phyloP scores from a whole-genome alignment of 2,888 invertebrate genomes.

The Acanthosepion pharaonis region DNA sequence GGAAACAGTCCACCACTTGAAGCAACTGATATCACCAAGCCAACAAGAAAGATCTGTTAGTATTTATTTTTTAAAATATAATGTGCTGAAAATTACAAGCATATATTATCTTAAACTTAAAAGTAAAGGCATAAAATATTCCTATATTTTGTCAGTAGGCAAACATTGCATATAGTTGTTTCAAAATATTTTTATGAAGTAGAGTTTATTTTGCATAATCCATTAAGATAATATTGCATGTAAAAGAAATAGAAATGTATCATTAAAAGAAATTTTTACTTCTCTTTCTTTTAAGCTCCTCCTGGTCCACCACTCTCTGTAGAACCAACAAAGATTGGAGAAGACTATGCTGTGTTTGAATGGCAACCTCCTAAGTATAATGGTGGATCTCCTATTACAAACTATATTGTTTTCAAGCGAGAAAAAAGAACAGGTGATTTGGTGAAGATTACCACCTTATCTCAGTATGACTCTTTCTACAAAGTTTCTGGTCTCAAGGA shows the following conservation, averaged over 20 bases:
- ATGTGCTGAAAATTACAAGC: too few species aligned
- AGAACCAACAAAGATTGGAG: constrained; percentile 56
- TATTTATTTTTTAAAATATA: background rate
- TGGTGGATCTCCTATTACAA: constrained; percentile 64
- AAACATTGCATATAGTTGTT: background rate
- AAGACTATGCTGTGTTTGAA: constrained; percentile 54
- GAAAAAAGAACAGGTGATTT: constrained; percentile 51
- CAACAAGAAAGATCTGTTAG: constrained; percentile 56
- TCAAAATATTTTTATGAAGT: background rate
- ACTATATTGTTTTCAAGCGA: constrained; percentile 57
- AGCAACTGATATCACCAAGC: constrained; percentile 52
- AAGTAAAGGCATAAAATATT: too few species aligned
- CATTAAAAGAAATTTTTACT: background rate
- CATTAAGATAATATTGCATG: too few species aligned
- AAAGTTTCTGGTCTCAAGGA: constrained; percentile 59
- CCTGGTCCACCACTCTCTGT: constrained; percentile 62
- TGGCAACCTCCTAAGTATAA: constrained; percentile 72
- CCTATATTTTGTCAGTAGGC: too few species aligned
- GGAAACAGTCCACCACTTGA: constrained; percentile 84
- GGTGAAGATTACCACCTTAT: constrained; percentile 51
- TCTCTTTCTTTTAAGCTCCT: constrained; percentile 64
- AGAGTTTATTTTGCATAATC: too few species aligned
- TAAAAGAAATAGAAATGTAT: constrained; percentile 18
- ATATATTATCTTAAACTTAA: too few species aligned
- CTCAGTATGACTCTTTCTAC: constrained; percentile 52